phyloP scores from a whole-genome alignment of 2,797 vertebrate species.

The Gymnodraco acuticeps region DNA sequence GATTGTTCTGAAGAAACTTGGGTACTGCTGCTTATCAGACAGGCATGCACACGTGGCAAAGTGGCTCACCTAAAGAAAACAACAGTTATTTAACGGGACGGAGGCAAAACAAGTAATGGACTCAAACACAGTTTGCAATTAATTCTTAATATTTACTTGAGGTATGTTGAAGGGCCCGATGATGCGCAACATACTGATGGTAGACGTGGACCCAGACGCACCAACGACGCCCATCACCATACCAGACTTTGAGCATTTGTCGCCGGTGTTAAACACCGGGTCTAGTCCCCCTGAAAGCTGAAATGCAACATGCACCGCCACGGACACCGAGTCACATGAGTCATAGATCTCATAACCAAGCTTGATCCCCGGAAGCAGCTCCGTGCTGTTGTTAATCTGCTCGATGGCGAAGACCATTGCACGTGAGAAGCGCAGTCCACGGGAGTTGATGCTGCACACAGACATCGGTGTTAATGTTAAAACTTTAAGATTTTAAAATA shows the following conservation, averaged over 20 bases:
- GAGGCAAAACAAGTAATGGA: no score
- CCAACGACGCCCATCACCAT: constrained; percentile 66
- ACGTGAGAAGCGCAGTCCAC: constrained; percentile 66
- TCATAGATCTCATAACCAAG: constrained; percentile 77
- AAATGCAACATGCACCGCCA: constrained; percentile 59
- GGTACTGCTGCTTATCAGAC: no score
- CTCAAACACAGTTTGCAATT: background rate
- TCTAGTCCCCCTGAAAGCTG: constrained; percentile 67
- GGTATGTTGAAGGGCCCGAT: constrained; percentile 72
- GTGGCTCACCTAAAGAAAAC: constrained; percentile 77
- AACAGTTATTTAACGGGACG: background rate
- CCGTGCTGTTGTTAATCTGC: constrained; percentile 74
- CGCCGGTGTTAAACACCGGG: constrained; percentile 10
- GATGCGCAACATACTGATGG: constrained; percentile 77
- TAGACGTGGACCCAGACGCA: constrained; percentile 76
- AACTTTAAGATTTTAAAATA: background rate
- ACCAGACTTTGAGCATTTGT: constrained; percentile 51
- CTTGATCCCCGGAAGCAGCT: constrained; percentile 66
- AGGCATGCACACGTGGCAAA: constrained; percentile 54
- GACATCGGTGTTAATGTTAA: background rate
- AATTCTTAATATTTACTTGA: constrained; percentile 57
- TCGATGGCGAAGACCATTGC: constrained; percentile 72
- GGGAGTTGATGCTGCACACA: constrained; percentile 51
- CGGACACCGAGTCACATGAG: constrained; percentile 63
- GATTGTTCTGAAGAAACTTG: no score